A percentile compares a stretch with the other conserved stretches of the same genome.
phyloP scores from a whole-genome alignment of 2,888 invertebrate species.

The Caenorhabditis afra region DNA sequence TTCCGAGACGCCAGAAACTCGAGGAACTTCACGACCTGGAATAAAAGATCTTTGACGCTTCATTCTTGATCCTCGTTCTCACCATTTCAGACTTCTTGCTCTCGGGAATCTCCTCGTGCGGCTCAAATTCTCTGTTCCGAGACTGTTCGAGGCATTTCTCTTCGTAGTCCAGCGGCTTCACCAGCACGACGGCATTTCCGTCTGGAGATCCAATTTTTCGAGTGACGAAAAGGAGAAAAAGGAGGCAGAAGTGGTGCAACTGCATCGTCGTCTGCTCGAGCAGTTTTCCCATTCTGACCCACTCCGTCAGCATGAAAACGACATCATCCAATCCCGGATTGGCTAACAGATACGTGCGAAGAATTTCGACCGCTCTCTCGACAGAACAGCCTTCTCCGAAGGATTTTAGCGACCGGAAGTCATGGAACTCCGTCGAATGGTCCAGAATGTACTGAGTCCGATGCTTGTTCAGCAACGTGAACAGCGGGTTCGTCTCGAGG shows the following conservation, averaged over 20 bases:
- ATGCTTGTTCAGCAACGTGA: constrained; percentile 20
- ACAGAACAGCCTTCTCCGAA: neutral
- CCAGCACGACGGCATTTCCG: too few relatives aligned
- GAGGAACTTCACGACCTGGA: constrained; percentile 52
- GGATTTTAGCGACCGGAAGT: neutral
- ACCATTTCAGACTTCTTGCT: constrained; percentile 20
- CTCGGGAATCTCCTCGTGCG: neutral
- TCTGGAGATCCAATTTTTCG: neutral
- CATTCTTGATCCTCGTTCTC: neutral
- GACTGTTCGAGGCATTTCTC: neutral
- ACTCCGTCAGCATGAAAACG: constrained; percentile 52
- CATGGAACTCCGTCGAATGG: neutral
- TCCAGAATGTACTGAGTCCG: constrained; percentile 22
- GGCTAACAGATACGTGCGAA: constrained; percentile 6
- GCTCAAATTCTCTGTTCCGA: constrained; percentile 4
- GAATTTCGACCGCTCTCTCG: neutral
- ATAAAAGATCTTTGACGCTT: neutral
- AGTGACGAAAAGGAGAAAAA: constrained; percentile 50
- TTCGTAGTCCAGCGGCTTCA: neutral
- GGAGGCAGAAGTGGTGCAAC: constrained; percentile 37
- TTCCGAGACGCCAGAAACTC: constrained; percentile 56
- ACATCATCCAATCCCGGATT: constrained; percentile 45
- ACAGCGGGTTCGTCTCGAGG: constrained; percentile 22
- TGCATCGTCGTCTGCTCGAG: constrained; percentile 14
- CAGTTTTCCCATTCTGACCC: constrained; percentile 31